Evolutionary conservation across 2,888 invertebrate genomes (phyloP).

Genomic region (Eupeodes latifasciatus): DNA sequence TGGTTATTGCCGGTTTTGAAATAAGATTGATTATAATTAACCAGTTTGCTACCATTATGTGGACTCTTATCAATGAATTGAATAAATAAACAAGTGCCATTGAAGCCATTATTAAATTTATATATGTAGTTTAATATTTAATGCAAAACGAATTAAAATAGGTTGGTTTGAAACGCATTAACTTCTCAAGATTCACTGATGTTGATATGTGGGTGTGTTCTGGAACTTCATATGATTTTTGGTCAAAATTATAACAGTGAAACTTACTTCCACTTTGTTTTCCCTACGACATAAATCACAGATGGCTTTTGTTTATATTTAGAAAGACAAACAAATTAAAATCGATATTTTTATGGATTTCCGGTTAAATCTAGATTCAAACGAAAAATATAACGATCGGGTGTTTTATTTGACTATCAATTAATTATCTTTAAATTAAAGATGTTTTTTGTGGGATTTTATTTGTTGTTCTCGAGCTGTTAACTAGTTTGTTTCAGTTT

Average conservation of each 20-base stretch:
- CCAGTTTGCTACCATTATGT: conserved; percentile 10
- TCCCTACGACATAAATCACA: background rate
- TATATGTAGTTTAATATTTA: no score
- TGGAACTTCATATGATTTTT: background rate
- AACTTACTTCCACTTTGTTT: background rate
- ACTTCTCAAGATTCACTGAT: background rate
- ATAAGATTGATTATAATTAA: conserved; percentile 4
- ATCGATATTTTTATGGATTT: background rate
- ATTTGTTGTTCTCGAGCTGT: background rate
- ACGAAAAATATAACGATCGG: background rate
- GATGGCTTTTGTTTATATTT: background rate
- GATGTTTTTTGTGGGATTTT: conserved; percentile 4
- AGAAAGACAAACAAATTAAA: background rate
- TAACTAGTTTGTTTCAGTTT: conserved; percentile 21
- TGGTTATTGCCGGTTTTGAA: conserved; percentile 7
- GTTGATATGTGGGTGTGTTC: background rate
- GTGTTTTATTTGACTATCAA: conserved; percentile 20
- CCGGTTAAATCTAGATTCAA: conserved; percentile 22
- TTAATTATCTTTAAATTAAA: conserved; percentile 9
- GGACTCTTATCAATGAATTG: background rate
- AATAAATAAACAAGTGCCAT: conserved; percentile 14
- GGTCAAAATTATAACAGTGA: no score
- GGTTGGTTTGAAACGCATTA: background rate
- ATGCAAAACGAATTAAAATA: background rate
- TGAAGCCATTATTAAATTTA: background rate